Conservation (phyloP, 2,797 vertebrate genomes). For the Notoglanidium macrostoma region DNA sequence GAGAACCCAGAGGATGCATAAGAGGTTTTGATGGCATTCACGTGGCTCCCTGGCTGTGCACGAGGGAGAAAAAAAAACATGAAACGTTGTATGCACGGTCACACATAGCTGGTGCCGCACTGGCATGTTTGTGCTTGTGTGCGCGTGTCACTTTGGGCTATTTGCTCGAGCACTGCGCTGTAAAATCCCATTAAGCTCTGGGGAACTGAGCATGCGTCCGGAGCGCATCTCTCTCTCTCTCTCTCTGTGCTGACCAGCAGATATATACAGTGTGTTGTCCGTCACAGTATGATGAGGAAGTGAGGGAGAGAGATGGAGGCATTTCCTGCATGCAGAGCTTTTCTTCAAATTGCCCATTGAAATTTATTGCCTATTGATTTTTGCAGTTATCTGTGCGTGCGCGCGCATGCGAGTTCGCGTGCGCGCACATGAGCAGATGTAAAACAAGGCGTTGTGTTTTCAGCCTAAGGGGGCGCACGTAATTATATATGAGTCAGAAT, state of each 20-base stretch:
- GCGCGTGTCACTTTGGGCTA: slow-evolving; percentile 48
- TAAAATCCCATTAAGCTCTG: slow-evolving; percentile 60
- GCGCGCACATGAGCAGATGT: not conserved
- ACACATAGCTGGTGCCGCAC: slow-evolving; percentile 19
- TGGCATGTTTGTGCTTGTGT: slow-evolving; percentile 49
- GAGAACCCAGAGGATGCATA: slow-evolving; percentile 18
- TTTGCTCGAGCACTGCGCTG: slow-evolving; percentile 57
- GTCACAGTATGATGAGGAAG: slow-evolving; percentile 5
- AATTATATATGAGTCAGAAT: slow-evolving; percentile 19
- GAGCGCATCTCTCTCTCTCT: slow-evolving; percentile 29
- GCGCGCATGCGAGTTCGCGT: not conserved
- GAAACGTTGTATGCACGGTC: not conserved
- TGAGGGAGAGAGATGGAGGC: not conserved
- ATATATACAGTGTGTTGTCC: not conserved
- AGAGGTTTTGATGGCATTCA: slow-evolving; percentile 35
- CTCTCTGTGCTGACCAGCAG: slow-evolving; percentile 38
- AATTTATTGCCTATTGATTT: slow-evolving; percentile 29
- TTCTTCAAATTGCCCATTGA: slow-evolving; percentile 7
- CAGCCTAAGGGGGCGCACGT: not conserved
- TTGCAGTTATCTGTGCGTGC: not conserved
- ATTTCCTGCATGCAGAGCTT: slow-evolving; percentile 20
- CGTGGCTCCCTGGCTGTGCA: slow-evolving; percentile 29
- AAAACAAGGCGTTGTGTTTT: slow-evolving; percentile 15
- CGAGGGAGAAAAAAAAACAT: not conserved
- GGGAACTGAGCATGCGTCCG: slow-evolving; percentile 27